Percentiles rank a stretch among this genome's conserved stretches.
Evolutionary conservation across 2,888 invertebrate genomes (phyloP).

Genomic region (Acrocyrtus sp.): DNA sequence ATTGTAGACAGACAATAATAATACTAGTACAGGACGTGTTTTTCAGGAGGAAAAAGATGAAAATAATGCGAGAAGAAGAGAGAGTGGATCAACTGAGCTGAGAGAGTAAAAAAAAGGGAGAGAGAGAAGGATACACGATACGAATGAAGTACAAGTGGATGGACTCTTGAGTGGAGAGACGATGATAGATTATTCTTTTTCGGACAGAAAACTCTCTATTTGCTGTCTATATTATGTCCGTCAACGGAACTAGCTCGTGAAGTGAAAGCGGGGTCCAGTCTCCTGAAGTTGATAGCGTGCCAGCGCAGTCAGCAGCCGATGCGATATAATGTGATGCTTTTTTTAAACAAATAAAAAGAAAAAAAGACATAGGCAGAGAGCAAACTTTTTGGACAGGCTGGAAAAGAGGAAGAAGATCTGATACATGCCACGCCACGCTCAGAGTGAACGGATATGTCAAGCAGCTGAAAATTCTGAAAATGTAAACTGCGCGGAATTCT

Average conservation of each 20-base stretch:
- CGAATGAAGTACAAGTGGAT: slow-evolving; percentile 39
- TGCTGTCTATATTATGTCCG: slow-evolving; percentile 49
- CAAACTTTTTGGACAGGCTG: no score
- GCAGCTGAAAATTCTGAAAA: no score
- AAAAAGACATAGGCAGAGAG: no score
- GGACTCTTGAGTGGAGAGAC: slow-evolving; percentile 55
- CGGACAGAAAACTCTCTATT: slow-evolving; percentile 50
- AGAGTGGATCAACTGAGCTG: slow-evolving; percentile 27
- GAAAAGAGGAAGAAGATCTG: no score
- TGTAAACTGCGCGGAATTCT: no score
- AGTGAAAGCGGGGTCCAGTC: slow-evolving; percentile 35
- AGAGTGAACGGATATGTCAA: no score
- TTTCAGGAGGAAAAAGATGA: slow-evolving; percentile 14
- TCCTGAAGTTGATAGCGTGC: slow-evolving; percentile 34
- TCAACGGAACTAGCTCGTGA: slow-evolving; percentile 42
- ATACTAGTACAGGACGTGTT: slow-evolving; percentile 22
- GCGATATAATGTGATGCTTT: no score
- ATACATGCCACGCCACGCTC: no score
- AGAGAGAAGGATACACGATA: no score
- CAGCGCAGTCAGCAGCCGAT: slow-evolving; percentile 1
- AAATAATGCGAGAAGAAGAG: slow-evolving; percentile 11
- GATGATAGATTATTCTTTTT: slow-evolving; percentile 62
- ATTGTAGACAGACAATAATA: slow-evolving; percentile 23
- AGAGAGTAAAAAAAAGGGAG: no score
- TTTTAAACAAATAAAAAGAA: no score